These are phyloP conservation scores for Thelaira solivaga DNA, from an alignment of 2,888 invertebrate species.

Conservation along the genomic window DNA sequence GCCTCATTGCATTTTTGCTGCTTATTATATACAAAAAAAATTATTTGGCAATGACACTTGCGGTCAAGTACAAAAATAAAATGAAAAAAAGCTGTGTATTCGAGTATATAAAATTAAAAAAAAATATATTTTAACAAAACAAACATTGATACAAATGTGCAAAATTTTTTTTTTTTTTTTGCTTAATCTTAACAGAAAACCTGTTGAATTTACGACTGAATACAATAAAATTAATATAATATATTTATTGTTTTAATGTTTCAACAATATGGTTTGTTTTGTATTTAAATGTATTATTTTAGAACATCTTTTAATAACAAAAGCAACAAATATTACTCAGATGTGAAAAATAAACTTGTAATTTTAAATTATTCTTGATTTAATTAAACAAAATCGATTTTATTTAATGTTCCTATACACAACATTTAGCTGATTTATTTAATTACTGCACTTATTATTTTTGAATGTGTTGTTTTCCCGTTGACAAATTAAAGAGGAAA, in stretches of 20 bases:
- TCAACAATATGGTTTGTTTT: neutral
- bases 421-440: constrained; percentile 29
- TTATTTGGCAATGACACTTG: constrained; percentile 72
- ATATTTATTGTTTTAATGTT: neutral
- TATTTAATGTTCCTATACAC: neutral
- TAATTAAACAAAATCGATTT: constrained; percentile 6
- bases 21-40: constrained; percentile 67
- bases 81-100: constrained; percentile 6
- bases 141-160: constrained; percentile 28
- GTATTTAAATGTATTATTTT: constrained; percentile 4
- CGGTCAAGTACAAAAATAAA: constrained; percentile 70
- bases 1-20: constrained; percentile 60
- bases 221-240: neutral
- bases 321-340: neutral
- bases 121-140: constrained; percentile 11
- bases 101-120: neutral
- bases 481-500: too few relatives aligned
- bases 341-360: constrained; percentile 31
- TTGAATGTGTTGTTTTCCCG: too few relatives aligned
- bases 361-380: constrained; percentile 11
- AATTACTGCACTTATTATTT: too few relatives aligned
- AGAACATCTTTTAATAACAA: neutral
- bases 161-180: constrained; percentile 22
- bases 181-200: constrained; percentile 24
- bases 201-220: constrained; percentile 28